phyloP scores from a whole-genome alignment of 2,797 vertebrate genomes.

The Pseudochirops corinnae region DNA sequence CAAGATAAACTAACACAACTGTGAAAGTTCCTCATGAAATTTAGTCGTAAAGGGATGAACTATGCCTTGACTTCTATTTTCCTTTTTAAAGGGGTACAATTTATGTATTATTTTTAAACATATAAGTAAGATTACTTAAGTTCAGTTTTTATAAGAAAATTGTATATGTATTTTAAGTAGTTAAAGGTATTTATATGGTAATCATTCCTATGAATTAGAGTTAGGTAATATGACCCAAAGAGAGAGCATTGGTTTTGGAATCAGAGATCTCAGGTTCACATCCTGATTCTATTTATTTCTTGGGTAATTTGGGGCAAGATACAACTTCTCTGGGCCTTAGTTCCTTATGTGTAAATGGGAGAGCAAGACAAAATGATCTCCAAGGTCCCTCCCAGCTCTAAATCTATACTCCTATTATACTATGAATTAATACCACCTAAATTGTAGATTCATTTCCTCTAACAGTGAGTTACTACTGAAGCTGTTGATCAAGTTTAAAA shows the following conservation, averaged over 20 bases:
- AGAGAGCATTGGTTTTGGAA: neutral
- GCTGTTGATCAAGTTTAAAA: neutral
- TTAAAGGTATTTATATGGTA: neutral
- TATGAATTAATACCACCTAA: neutral
- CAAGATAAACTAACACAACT: neutral
- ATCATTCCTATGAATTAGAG: neutral
- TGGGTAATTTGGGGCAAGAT: neutral
- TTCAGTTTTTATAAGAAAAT: neutral
- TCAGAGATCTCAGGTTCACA: neutral
- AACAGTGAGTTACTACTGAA: neutral
- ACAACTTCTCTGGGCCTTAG: neutral
- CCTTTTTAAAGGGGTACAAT: neutral
- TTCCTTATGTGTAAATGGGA: neutral
- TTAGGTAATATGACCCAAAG: neutral
- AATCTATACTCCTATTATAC: neutral
- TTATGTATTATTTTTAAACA: neutral
- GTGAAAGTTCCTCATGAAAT: neutral
- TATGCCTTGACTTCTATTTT: neutral
- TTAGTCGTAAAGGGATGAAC: neutral
- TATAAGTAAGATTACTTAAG: neutral
- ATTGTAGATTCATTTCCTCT: conserved; percentile 9
- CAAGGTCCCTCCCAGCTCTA: neutral
- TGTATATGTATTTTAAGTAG: too few relatives aligned
- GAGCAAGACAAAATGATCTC: neutral
- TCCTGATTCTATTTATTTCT: neutral